Conservation (phyloP, 2,888 invertebrate genomes). For the Caenorhabditis sinica region DNA sequence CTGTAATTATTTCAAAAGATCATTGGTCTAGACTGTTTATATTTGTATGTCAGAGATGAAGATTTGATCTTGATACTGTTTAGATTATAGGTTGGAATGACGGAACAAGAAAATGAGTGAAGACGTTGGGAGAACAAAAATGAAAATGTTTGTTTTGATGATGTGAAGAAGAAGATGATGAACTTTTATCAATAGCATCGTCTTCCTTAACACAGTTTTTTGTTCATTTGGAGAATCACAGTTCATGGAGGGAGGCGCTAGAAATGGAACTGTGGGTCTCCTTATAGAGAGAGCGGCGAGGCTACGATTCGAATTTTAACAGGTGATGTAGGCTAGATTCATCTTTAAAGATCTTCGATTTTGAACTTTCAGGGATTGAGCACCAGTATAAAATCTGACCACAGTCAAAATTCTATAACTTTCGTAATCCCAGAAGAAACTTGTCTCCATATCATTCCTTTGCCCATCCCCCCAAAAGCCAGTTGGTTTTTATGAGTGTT, state of each 20-base stretch:
- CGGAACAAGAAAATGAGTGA: neutral
- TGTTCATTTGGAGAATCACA: neutral
- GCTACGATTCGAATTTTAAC: too few species aligned
- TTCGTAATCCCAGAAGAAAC: neutral
- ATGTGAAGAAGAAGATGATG: neutral
- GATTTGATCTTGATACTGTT: neutral
- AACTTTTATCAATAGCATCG: neutral
- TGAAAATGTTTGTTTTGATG: conserved; percentile 25
- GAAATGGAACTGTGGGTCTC: too few species aligned
- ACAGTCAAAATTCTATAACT: neutral
- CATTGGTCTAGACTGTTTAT: conserved; percentile 26
- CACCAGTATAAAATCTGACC: too few species aligned
- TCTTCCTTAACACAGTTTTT: neutral
- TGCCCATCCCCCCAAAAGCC: conserved; percentile 4
- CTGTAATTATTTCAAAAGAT: conserved; percentile 12
- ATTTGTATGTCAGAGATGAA: too few species aligned
- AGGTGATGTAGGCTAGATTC: too few species aligned
- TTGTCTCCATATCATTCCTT: neutral
- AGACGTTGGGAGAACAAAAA: conserved; percentile 14
- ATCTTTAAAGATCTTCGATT: too few species aligned
- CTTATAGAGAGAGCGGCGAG: too few species aligned
- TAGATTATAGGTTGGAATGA: neutral
- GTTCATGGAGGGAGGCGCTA: neutral
- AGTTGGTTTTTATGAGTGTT: conserved; percentile 6
- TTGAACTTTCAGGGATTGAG: too few species aligned